A percentile compares a stretch with the other conserved stretches of the same genome.
Evolutionary conservation across 2,113 vertebrate species (phyloP).

Genomic region (Gasterosteus aculeatus): DNA sequence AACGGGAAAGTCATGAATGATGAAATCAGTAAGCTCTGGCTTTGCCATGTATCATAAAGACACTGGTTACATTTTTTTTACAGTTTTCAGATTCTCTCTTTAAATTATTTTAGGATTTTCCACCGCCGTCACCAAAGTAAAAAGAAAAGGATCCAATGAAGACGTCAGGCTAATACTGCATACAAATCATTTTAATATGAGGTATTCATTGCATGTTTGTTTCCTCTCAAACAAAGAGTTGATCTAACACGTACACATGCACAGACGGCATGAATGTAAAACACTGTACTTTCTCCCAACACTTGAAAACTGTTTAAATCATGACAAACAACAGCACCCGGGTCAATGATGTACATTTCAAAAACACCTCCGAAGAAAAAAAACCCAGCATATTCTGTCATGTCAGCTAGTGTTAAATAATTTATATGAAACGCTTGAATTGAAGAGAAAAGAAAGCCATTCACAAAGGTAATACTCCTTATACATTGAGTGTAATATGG

Average conservation of each 20-base stretch:
- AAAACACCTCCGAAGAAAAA: neutral
- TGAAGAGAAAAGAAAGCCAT: neutral
- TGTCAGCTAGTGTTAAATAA: conserved; percentile 7
- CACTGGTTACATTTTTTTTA: too few species aligned
- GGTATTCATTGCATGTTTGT: conserved; percentile 58
- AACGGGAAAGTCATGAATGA: neutral
- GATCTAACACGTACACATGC: conserved; percentile 22
- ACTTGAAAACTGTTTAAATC: conserved; percentile 15
- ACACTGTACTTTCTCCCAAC: conserved; percentile 35
- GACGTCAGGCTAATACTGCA: conserved; percentile 15
- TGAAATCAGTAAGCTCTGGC: neutral
- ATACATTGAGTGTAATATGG: conserved; percentile 1
- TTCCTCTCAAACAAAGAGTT: conserved; percentile 38
- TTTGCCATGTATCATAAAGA: neutral
- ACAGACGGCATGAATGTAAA: conserved; percentile 40
- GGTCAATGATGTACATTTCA: neutral
- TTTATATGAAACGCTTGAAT: conserved; percentile 40
- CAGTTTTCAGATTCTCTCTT: too few species aligned
- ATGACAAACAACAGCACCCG: conserved; percentile 33
- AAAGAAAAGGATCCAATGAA: conserved; percentile 18
- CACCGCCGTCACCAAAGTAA: neutral
- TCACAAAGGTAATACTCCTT: conserved; percentile 43
- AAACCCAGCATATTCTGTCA: conserved; percentile 29
- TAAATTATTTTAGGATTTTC: too few species aligned
- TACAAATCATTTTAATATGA: conserved; percentile 64